A percentile compares a stretch with the other conserved stretches of the same genome.
These are phyloP conservation scores for Leptogaster cylindrica DNA, from an alignment of 2,888 invertebrate genomes.

Conservation along the genomic window DNA sequence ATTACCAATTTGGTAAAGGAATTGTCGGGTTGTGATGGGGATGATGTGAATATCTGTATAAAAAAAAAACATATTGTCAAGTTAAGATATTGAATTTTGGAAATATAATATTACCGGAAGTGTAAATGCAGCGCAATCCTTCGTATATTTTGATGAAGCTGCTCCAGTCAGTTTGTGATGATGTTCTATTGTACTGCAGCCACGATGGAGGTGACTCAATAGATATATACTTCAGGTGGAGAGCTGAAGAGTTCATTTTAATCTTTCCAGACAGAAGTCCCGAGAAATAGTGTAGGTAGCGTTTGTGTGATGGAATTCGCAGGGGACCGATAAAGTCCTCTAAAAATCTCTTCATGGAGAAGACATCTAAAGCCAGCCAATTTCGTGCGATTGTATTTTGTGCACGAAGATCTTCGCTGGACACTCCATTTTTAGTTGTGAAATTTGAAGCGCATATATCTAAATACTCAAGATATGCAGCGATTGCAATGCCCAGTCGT, in stretches of 20 bases:
- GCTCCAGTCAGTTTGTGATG: constrained; percentile 66
- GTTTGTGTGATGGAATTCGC: constrained; percentile 76
- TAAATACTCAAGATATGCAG: constrained; percentile 93
- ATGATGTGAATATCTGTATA: constrained; percentile 52
- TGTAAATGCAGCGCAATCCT: constrained; percentile 87
- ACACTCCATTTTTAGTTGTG: constrained; percentile 44
- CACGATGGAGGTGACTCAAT: constrained; percentile 87
- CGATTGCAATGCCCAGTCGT: constrained; percentile 84
- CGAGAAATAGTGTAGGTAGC: constrained; percentile 92
- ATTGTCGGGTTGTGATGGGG: constrained; percentile 63
- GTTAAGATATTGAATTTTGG: background rate
- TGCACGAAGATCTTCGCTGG: constrained; percentile 50
- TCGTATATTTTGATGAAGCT: constrained; percentile 89
- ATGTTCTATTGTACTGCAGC: constrained; percentile 61
- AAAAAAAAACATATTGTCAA: background rate
- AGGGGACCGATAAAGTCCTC: constrained; percentile 79
- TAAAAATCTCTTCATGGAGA: constrained; percentile 90
- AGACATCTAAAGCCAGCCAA: constrained; percentile 82
- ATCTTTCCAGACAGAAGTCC: constrained; percentile 88
- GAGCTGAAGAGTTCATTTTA: constrained; percentile 84
- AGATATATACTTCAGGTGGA: constrained; percentile 85
- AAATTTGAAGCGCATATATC: constrained; percentile 77
- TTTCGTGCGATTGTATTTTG: constrained; percentile 51
- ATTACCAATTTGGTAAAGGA: constrained; percentile 70
- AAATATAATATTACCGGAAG: constrained; percentile 69